phyloP scores from a whole-genome alignment of 2,113 vertebrate genomes.

The Oriolus oriolus region DNA sequence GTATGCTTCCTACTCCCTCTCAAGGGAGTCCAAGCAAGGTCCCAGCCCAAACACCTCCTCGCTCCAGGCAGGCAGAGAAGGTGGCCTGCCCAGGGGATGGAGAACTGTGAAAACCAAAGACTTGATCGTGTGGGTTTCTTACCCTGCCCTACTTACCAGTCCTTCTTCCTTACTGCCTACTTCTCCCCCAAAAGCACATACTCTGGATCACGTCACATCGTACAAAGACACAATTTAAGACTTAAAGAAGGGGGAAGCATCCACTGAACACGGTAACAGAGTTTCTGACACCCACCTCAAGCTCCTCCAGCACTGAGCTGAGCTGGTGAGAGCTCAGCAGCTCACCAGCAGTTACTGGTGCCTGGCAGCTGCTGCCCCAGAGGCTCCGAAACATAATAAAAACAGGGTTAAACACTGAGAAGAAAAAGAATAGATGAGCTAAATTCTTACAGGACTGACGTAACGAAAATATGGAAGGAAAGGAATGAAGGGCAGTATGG shows the following conservation, averaged over 20 bases:
- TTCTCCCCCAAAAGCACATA: neutral
- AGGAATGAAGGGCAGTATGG: neutral
- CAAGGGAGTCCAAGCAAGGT: too few species aligned
- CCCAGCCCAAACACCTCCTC: neutral
- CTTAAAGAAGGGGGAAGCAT: neutral
- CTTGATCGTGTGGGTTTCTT: rapidly evolving
- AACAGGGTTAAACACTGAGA: neutral
- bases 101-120: neutral
- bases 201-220: rapidly evolving
- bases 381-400: neutral
- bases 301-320: neutral
- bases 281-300: neutral
- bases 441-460: neutral
- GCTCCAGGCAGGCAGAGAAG: neutral
- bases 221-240: neutral
- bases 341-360: neutral
- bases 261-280: neutral
- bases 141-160: neutral
- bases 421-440: neutral
- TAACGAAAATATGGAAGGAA: neutral
- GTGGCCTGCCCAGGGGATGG: neutral
- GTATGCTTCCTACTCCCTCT: neutral
- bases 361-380: neutral
- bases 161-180: neutral
- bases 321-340: neutral